Base-by-base conservation (phyloP, 1,140 invertebrate species). In the Stratiolaelaps scimitus region DNA sequence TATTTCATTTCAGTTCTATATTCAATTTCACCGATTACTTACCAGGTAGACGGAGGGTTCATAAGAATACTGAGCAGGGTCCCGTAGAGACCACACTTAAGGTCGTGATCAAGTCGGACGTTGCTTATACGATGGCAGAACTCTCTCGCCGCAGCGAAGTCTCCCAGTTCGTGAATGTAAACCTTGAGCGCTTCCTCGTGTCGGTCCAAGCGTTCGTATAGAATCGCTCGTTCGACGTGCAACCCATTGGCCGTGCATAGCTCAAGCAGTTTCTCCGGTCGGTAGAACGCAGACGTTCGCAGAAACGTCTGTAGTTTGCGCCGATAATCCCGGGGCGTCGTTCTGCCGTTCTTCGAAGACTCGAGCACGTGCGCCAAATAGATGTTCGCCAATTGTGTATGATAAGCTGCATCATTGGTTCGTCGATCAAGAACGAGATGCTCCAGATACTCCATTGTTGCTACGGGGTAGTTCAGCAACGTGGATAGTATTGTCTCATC, bases 191-290 rank as follows among this genome's bases (percentile, higher is more conserved):
- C 78, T 70, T 79, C 79, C 47, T 79, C 77, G 73, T 81, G 79
- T 64, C 80, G 77, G 69, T 78, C 78, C 29, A 80, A 67, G 78
- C 80, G 79, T 68, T 78, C 79, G 74, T 79, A 78, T 0, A 80
- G 71, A 68, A 78, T 78, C 23, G 79, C 78, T 72, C 75, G 78
- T 71, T 80, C 79, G 45, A 76, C 72, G 73, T 77, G 72, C 68
- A 80, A 73, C 13, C 76, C 72, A 7, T 73, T 76, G 56, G 77
- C 76, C 48, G 74, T 74, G 19, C 76, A 73, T 69, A 78, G 77
- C 6, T 75, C 75, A 28, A 80, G 71, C 10, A 80, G 72, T 0
- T 78, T 69, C 65, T 79, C 76, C 1, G 78, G 73, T 64, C 77
- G 68, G 70, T 78, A 80, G 29, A 77, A 67, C 64, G 70, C 74